Evolutionary conservation across 2,797 vertebrate genomes (phyloP).

Genomic region (Sebastes matsubarae): DNA sequence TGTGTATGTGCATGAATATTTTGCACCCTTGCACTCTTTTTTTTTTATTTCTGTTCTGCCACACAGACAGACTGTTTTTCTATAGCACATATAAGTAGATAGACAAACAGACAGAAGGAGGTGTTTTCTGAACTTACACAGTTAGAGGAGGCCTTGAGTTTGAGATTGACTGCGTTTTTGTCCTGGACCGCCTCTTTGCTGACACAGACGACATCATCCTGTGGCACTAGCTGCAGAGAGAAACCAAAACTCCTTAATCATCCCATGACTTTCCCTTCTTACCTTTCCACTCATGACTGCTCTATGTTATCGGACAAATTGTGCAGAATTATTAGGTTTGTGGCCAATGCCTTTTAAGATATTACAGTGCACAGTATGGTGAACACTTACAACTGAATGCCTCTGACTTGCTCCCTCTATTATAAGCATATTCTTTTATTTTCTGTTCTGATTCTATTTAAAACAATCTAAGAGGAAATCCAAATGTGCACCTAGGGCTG

Average conservation of each 20-base stretch:
- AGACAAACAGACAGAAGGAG: not conserved
- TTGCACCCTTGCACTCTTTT: not conserved
- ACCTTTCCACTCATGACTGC: not conserved
- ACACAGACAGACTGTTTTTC: not conserved
- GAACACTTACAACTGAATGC: not conserved
- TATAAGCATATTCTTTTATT: not conserved
- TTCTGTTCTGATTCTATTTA: not conserved
- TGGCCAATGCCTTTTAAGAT: not conserved
- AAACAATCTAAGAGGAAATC: not conserved
- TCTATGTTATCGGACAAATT: not conserved
- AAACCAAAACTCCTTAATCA: slow-evolving; percentile 20
- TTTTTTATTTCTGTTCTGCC: not conserved
- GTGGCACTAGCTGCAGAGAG: slow-evolving; percentile 39
- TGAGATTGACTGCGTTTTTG: slow-evolving; percentile 78
- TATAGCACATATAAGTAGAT: not conserved
- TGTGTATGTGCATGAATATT: not conserved
- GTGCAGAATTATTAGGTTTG: not conserved
- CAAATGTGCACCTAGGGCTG: too few species aligned
- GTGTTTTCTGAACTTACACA: slow-evolving; percentile 77
- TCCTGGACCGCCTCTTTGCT: slow-evolving; percentile 68
- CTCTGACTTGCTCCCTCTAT: not conserved
- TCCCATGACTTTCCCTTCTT: not conserved
- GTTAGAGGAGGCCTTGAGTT: slow-evolving; percentile 69
- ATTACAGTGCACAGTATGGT: not conserved
- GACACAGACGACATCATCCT: slow-evolving; percentile 75